These are phyloP conservation scores for Apteryx mantelli DNA, from an alignment of 2,113 vertebrate genomes.

Conservation along the genomic window DNA sequence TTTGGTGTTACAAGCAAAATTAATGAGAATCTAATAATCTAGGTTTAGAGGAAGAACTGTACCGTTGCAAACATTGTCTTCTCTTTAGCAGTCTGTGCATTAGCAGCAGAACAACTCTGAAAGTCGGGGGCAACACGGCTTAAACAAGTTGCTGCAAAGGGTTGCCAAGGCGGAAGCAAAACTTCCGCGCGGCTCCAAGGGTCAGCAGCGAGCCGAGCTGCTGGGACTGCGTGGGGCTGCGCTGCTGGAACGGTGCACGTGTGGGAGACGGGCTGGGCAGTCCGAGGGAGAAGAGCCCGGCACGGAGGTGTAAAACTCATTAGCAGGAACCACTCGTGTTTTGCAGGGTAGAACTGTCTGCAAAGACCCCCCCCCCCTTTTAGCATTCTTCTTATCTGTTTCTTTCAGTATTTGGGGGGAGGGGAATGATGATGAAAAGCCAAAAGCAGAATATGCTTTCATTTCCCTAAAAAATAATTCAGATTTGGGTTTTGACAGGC, in stretches of 20 bases:
- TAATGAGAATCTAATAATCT: accelerated
- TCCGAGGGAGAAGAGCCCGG: background rate
- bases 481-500: background rate
- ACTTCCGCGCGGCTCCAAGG: accelerated
- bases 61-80: accelerated
- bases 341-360: background rate
- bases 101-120: background rate
- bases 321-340: accelerated
- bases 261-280: accelerated
- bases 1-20: accelerated
- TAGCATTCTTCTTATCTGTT: background rate
- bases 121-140: background rate
- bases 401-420: background rate
- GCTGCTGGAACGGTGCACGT: background rate
- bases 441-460: background rate
- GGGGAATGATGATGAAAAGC: background rate
- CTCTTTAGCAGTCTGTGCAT: background rate
- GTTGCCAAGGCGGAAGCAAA: background rate
- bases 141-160: accelerated
- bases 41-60: accelerated
- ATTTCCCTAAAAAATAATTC: background rate
- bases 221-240: accelerated
- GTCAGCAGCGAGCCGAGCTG: background rate
- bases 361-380: no score
- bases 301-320: accelerated